A percentile compares a stretch with the other conserved stretches of the same genome.
Evolutionary conservation across 2,113 vertebrate genomes (phyloP).

Genomic region (Podilymbus podiceps): DNA sequence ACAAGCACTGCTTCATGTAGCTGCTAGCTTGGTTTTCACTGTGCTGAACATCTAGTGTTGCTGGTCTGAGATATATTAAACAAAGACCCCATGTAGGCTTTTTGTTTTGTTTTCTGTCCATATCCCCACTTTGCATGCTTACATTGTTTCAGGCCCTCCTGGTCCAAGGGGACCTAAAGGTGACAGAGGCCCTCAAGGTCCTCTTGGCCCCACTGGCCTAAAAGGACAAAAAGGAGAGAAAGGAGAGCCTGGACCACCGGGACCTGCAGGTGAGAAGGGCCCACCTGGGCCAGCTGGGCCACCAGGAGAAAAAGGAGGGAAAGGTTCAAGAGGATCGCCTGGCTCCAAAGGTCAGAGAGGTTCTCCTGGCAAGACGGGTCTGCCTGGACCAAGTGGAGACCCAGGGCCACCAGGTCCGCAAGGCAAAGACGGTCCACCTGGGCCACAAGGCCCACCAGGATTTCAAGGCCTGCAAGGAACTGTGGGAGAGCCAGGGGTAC

Average conservation of each 20-base stretch:
- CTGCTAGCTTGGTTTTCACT: neutral
- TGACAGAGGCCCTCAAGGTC: slow-evolving; percentile 87
- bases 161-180: slow-evolving; percentile 92
- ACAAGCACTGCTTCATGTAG: neutral
- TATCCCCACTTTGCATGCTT: neutral
- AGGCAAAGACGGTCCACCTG: slow-evolving; percentile 86
- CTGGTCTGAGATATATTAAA: neutral
- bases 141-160: slow-evolving; percentile 86
- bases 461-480: slow-evolving; percentile 84
- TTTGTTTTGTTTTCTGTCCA: neutral
- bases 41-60: neutral
- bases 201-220: slow-evolving; percentile 81
- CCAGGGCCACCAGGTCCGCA: slow-evolving; percentile 83
- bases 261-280: slow-evolving; percentile 86
- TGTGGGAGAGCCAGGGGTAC: slow-evolving; percentile 83
- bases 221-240: slow-evolving; percentile 93
- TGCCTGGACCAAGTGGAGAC: slow-evolving; percentile 86
- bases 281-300: slow-evolving; percentile 79
- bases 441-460: slow-evolving; percentile 85
- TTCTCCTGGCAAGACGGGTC: slow-evolving; percentile 90
- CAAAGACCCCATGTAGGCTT: neutral
- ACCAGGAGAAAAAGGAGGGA: slow-evolving; percentile 86
- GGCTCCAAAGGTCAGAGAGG: slow-evolving; percentile 91
- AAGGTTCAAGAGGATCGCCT: slow-evolving; percentile 85
- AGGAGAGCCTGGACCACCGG: slow-evolving; percentile 83